Conservation (phyloP, 2,797 vertebrate genomes). For the Girardinus metallicus region DNA sequence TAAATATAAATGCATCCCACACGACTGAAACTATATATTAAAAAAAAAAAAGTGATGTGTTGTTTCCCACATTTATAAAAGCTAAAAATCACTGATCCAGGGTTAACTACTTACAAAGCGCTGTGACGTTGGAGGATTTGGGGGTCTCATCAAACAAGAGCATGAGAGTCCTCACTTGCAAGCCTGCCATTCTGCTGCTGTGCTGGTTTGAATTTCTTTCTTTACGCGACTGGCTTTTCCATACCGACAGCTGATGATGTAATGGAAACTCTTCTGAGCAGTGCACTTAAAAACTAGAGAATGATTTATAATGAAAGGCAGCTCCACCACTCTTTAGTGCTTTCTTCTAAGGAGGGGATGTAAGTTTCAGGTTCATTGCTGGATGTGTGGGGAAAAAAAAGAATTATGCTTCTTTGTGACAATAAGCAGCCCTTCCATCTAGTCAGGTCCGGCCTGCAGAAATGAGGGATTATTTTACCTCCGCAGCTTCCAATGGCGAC, state of each 20-base stretch:
- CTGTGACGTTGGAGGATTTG: not conserved
- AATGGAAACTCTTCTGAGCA: slow-evolving; percentile 79
- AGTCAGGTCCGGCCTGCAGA: slow-evolving; percentile 36
- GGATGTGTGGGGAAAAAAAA: slow-evolving; percentile 6
- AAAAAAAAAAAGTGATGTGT: not conserved
- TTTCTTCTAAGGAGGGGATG: slow-evolving; percentile 15
- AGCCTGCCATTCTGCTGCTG: slow-evolving; percentile 34
- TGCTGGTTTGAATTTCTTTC: slow-evolving; percentile 74
- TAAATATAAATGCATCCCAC: not conserved
- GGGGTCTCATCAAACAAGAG: slow-evolving; percentile 4
- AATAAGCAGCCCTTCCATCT: slow-evolving; percentile 46
- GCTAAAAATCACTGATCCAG: not conserved
- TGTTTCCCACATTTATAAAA: not conserved
- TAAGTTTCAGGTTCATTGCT: slow-evolving; percentile 14
- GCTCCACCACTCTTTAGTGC: slow-evolving; percentile 20
- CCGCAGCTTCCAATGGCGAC: slow-evolving; percentile 32
- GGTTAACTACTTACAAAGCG: not conserved
- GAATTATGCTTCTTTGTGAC: slow-evolving; percentile 49
- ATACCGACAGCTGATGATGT: slow-evolving; percentile 80
- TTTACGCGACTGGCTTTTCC: slow-evolving; percentile 69
- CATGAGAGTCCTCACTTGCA: slow-evolving; percentile 39
- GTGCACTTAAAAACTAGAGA: slow-evolving; percentile 69
- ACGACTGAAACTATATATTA: not conserved
- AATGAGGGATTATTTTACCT: slow-evolving; percentile 33
- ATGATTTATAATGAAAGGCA: slow-evolving; percentile 79